These are phyloP conservation scores for Coptodon bakossiorum DNA, from an alignment of 2,113 vertebrate genomes.

Conservation along the genomic window DNA sequence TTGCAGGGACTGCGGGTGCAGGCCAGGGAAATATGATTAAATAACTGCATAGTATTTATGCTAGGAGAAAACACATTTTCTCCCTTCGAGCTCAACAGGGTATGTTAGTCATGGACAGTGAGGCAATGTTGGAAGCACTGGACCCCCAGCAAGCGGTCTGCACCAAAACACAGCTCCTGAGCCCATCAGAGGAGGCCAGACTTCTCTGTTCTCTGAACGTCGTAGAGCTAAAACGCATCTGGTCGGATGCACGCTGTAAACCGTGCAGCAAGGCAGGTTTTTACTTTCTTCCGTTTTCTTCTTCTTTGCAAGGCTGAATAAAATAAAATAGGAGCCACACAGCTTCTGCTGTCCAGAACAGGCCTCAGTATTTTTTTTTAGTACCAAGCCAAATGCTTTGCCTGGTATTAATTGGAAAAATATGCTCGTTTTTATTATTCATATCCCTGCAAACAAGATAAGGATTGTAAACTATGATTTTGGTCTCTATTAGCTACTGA, in stretches of 20 bases:
- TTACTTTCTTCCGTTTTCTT: background rate
- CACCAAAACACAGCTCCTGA: constrained; percentile 26
- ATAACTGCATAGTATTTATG: constrained; percentile 60
- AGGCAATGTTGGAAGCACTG: constrained; percentile 49
- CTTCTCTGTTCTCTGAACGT: background rate
- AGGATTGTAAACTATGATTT: background rate
- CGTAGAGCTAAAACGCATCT: background rate
- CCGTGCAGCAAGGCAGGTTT: background rate
- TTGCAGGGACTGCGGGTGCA: constrained; percentile 47
- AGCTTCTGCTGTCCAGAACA: background rate
- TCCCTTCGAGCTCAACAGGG: constrained; percentile 57
- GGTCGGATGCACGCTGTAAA: background rate
- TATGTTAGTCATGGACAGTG: constrained; percentile 52
- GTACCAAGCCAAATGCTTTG: background rate
- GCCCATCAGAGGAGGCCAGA: background rate
- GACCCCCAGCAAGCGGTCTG: constrained; percentile 20
- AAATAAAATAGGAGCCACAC: background rate
- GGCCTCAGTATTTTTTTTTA: background rate
- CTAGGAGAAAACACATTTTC: constrained; percentile 48
- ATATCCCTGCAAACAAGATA: background rate
- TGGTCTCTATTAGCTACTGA: background rate
- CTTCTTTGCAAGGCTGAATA: background rate
- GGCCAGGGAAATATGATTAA: constrained; percentile 51
- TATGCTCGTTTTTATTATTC: background rate
- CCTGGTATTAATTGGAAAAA: background rate